Percentiles rank a stretch among this genome's conserved stretches.
Conservation (phyloP, 1,140 invertebrate species). For the Heliconius himera region DNA sequence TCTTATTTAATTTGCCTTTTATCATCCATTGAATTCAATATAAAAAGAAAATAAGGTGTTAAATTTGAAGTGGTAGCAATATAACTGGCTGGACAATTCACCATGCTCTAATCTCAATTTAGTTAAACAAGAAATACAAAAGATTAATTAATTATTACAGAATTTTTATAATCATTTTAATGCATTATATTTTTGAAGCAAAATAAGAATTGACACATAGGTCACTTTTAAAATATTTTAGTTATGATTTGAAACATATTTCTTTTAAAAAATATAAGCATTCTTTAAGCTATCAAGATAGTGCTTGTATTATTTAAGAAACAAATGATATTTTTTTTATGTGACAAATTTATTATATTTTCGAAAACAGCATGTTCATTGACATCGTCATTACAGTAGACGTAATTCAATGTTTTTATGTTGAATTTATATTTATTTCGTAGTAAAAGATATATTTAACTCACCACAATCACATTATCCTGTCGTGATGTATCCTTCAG, state of each 20-base stretch:
- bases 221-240: too few species aligned
- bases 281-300: background rate
- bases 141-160: background rate
- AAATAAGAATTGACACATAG: background rate
- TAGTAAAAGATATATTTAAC: constrained; percentile 33
- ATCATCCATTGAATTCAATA: too few species aligned
- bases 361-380: constrained; percentile 3
- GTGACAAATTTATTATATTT: background rate
- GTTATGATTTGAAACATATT: background rate
- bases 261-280: background rate
- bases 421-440: background rate
- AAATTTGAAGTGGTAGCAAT: too few species aligned
- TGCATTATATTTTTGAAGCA: background rate
- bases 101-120: background rate
- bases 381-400: background rate
- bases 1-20: too few species aligned
- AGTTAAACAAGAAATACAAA: background rate
- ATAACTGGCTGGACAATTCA: background rate
- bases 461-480: constrained; percentile 73
- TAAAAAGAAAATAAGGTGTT: too few species aligned
- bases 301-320: background rate
- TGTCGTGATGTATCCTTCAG: constrained; percentile 43
- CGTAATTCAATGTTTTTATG: constrained; percentile 1
- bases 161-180: background rate
- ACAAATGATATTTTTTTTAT: background rate